These are phyloP conservation scores for Takifugu flavidus DNA, from an alignment of 2,113 vertebrate species.

Conservation along the genomic window DNA sequence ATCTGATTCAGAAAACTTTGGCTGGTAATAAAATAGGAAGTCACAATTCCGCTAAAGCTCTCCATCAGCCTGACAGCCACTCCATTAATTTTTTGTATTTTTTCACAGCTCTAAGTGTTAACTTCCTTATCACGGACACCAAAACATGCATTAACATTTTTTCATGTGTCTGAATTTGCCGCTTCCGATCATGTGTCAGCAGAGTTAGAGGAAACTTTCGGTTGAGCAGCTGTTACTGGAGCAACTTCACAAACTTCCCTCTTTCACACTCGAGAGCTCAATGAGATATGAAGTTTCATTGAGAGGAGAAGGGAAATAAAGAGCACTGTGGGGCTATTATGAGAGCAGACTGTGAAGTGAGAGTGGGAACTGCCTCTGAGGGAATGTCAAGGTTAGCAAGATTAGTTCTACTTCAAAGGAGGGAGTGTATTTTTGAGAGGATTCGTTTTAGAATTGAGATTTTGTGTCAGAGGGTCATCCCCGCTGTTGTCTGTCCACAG, in stretches of 20 bases:
- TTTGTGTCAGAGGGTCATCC: conserved; percentile 42
- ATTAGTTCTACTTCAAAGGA: conserved; percentile 68
- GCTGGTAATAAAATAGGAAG: conserved; percentile 40
- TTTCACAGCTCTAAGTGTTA: neutral
- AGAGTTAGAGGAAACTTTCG: conserved; percentile 11
- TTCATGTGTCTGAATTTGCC: conserved; percentile 4
- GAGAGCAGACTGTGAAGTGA: conserved; percentile 61
- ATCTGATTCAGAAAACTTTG: conserved; percentile 27
- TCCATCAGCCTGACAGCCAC: conserved; percentile 27
- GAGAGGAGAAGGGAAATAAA: conserved; percentile 44
- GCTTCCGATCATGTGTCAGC: conserved; percentile 26
- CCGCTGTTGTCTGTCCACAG: conserved; percentile 17
- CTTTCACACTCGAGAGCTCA: conserved; percentile 55
- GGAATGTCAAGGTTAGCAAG: conserved; percentile 69
- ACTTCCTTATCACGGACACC: conserved; percentile 10
- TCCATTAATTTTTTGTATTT: conserved; percentile 10
- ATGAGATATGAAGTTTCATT: conserved; percentile 70
- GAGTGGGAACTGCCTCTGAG: conserved; percentile 60
- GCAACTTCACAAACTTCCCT: conserved; percentile 30
- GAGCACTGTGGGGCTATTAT: conserved; percentile 58
- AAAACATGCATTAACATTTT: neutral
- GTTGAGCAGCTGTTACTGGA: conserved; percentile 20
- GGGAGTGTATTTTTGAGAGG: conserved; percentile 35
- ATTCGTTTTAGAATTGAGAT: conserved; percentile 54
- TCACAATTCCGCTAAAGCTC: conserved; percentile 17